Percentiles rank a stretch among this genome's conserved stretches.
Evolutionary conservation across 2,888 invertebrate species (phyloP).

Genomic region (Drosophila anomalipes): DNA sequence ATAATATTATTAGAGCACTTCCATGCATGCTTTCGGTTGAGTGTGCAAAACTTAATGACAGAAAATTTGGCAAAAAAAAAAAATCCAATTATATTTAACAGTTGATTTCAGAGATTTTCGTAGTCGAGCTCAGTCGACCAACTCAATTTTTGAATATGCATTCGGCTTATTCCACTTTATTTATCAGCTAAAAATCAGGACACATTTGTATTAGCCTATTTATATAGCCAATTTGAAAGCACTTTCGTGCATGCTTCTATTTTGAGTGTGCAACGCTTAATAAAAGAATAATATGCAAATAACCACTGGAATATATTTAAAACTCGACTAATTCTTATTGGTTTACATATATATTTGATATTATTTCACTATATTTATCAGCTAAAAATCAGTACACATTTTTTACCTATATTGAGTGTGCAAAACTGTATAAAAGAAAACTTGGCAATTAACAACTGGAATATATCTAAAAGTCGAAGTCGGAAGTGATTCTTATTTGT

Average conservation of each 20-base stretch:
- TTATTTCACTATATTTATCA: too few relatives aligned
- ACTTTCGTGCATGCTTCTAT: not conserved
- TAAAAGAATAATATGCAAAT: not conserved
- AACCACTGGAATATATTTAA: not conserved
- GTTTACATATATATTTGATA: too few relatives aligned
- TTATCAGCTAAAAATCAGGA: slow-evolving; percentile 10
- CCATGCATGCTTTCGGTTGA: not conserved
- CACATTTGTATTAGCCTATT: not conserved
- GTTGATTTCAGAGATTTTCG: not conserved
- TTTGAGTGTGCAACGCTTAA: not conserved
- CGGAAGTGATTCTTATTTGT: too few relatives aligned
- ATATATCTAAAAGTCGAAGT: not conserved
- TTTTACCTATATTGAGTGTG: not conserved
- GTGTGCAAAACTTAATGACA: not conserved
- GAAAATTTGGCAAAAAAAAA: not conserved
- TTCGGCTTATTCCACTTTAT: not conserved
- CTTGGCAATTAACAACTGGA: not conserved
- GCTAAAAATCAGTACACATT: too few relatives aligned
- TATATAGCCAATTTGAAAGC: not conserved
- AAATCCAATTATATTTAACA: not conserved
- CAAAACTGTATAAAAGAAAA: not conserved
- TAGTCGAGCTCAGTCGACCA: not conserved
- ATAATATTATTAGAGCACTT: not conserved
- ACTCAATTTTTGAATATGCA: not conserved
- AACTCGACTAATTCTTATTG: not conserved